Evolutionary conservation across 2,888 invertebrate genomes (phyloP).

Genomic region (Gryllus longicercus): DNA sequence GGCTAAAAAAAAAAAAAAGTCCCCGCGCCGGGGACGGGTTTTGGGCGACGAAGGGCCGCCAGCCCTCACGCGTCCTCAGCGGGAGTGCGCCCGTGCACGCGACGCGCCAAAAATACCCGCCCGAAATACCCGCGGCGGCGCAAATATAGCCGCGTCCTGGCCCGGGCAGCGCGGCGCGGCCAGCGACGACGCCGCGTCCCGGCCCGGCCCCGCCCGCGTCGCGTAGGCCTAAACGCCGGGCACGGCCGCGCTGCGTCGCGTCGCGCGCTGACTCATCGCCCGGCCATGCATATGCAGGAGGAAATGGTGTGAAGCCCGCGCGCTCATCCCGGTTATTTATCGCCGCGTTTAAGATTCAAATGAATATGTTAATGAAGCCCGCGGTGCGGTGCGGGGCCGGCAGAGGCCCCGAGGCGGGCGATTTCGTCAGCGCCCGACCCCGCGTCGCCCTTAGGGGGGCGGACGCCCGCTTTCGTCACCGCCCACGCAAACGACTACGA

Average conservation of each 20-base stretch:
- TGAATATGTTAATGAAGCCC: background rate
- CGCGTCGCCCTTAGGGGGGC: background rate
- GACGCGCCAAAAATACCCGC: background rate
- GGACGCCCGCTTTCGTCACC: background rate
- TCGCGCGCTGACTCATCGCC: background rate
- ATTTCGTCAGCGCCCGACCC: background rate
- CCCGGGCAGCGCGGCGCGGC: background rate
- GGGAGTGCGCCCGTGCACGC: background rate
- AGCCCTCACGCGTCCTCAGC: background rate
- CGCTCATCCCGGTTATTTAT: background rate
- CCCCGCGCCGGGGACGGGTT: no score
- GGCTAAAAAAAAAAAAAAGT: no score
- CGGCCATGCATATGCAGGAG: background rate
- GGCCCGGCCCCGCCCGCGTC: background rate
- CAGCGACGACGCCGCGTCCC: background rate
- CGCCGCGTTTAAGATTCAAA: slow-evolving; percentile 9
- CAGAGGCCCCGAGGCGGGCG: background rate
- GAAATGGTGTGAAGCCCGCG: background rate
- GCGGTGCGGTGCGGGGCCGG: background rate
- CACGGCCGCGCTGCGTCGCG: background rate
- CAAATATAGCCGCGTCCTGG: background rate
- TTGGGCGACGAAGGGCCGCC: no score
- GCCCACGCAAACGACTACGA: background rate
- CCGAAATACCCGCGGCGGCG: background rate
- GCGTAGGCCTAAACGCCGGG: background rate